Base-by-base conservation (phyloP, 2,113 vertebrate genomes). In the Stegastes partitus region DNA sequence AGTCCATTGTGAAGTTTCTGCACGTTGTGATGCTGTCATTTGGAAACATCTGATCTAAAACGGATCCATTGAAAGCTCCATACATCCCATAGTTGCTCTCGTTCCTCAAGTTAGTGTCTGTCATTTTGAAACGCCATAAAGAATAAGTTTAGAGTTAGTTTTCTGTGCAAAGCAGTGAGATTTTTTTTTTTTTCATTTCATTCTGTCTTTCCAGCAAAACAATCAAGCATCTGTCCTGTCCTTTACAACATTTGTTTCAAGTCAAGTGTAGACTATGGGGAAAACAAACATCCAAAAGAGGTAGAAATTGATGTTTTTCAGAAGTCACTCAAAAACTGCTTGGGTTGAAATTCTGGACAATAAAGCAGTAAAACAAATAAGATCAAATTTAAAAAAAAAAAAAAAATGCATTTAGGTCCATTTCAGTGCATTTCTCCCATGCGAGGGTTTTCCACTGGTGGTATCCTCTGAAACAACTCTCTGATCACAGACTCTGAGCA, bases 41-140 rank as follows among this genome's bases (percentile, higher is more conserved):
- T 7, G 83, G 65, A 16, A 91, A 85, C 2, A 72, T 49, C 19
- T 63, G 83, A 19, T 88, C 84, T 71, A 75, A 2, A 23, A 71
- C 51, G 5, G 92, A 90, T 25, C 67, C 69, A 47, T 95, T 94
- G 74, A 89, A 14, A 68, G 89, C 74, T 34, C 94, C 88, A 85
- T 89, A 90, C 73, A 95, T 94, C 91, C 89, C 96, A 88, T 94
- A 82, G 93, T 94, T 93, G 92, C 95, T 97, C 89, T 93, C 95
- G 95, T 96, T 96, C 91, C 92, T 90, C 85, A 93, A 92, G 81
- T 95, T 95, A 72, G 93, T 90, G 90, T 95, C 94, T 93, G 96
- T 96, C 98, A 99, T 99, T 94, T 95, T 94, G 82, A 91, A 90
- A 87, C 88, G 90, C 94, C 93, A 95, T 95, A 88, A 90, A 94